Conservation (phyloP, 2,113 vertebrate species). For the Aphelocoma coerulescens region DNA sequence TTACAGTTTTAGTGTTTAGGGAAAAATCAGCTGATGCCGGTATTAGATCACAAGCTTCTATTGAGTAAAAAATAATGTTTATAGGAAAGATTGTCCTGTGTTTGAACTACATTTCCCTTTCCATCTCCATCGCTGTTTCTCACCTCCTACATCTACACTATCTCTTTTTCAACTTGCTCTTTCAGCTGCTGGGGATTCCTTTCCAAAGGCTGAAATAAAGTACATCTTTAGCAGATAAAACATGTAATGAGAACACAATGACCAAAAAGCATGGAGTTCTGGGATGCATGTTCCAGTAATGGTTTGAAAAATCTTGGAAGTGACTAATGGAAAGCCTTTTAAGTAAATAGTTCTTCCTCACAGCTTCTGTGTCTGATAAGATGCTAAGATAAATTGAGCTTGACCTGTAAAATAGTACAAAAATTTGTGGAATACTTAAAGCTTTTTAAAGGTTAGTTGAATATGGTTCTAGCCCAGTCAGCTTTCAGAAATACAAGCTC, state of each 20-base stretch:
- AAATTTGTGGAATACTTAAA: neutral
- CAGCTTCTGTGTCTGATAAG: neutral
- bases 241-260: neutral
- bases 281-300: neutral
- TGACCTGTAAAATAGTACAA: neutral
- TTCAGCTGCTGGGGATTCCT: constrained; percentile 30
- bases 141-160: neutral
- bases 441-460: neutral
- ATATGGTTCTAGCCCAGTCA: neutral
- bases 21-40: constrained; percentile 28
- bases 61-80: neutral
- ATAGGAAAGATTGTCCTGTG: neutral
- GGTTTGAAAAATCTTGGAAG: neutral
- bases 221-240: neutral
- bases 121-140: neutral
- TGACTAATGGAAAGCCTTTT: neutral
- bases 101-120: constrained; percentile 19
- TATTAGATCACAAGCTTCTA: neutral
- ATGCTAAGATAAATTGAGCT: neutral
- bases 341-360: neutral
- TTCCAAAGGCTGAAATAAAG: neutral
- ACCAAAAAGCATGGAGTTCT: neutral
- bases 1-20: neutral
- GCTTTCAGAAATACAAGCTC: neutral
- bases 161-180: neutral